These are phyloP conservation scores for Tachina grossa DNA, from an alignment of 2,888 invertebrate genomes.

Conservation along the genomic window DNA sequence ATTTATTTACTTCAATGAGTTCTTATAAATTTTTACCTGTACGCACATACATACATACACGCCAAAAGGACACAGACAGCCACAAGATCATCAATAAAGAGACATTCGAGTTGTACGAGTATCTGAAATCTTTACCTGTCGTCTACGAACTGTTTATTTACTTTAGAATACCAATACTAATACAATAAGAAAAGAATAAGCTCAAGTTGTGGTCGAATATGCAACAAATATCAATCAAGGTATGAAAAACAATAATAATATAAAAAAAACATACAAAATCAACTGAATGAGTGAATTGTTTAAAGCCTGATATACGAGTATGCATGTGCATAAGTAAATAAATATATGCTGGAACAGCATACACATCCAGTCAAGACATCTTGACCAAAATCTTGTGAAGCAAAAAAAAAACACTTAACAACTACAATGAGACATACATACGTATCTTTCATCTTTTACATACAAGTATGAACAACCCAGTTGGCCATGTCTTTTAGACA, in stretches of 20 bases:
- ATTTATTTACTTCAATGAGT: constrained; percentile 55
- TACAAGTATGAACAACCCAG: background rate
- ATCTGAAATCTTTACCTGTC: constrained; percentile 60
- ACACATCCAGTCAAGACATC: constrained; percentile 55
- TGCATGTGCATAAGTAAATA: background rate
- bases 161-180: constrained; percentile 56
- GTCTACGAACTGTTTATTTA: constrained; percentile 61
- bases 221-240: constrained; percentile 62
- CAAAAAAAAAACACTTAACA: constrained; percentile 59
- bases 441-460: background rate
- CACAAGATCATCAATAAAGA: constrained; percentile 23
- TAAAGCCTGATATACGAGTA: constrained; percentile 21
- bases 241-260: constrained; percentile 22
- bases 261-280: background rate
- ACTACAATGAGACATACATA: constrained; percentile 27
- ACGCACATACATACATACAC: too few relatives aligned
- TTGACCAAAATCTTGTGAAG: constrained; percentile 54
- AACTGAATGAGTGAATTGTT: constrained; percentile 10
- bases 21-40: constrained; percentile 55
- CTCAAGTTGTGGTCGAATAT: constrained; percentile 25
- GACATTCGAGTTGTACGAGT: background rate
- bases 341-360: background rate
- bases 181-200: constrained; percentile 11
- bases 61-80: constrained; percentile 22
- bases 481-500: too few relatives aligned